These are phyloP conservation scores for Portunus trituberculatus DNA, from an alignment of 1,140 invertebrate species.

Conservation along the genomic window DNA sequence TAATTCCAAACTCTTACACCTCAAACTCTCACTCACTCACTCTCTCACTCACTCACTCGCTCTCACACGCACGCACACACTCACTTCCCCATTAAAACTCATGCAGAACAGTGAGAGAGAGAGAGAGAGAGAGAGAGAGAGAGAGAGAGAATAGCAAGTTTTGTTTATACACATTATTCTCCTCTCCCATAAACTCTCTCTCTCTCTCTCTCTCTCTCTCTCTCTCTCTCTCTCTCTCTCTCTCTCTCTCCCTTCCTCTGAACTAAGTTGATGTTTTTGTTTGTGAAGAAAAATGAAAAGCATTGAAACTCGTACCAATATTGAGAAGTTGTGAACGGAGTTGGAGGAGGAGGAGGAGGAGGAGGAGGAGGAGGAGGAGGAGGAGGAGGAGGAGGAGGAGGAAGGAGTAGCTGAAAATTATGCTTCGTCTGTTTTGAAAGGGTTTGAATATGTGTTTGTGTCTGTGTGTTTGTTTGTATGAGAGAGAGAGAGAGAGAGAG, in stretches of 20 bases:
- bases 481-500: too few species aligned
- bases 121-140: constrained; percentile 47
- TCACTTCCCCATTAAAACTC: background rate
- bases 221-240: constrained; percentile 36
- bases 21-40: background rate
- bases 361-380: too few species aligned
- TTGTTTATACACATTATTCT: background rate
- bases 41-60: background rate
- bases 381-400: too few species aligned
- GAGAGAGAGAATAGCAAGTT: constrained; percentile 31
- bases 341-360: constrained; percentile 23
- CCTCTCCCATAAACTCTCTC: constrained; percentile 9
- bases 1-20: too few species aligned
- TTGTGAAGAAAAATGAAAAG: constrained; percentile 66
- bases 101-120: background rate
- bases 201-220: constrained; percentile 42
- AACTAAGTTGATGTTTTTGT: constrained; percentile 69
- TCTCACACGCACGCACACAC: too few species aligned
- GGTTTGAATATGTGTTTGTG: too few species aligned
- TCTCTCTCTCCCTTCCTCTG: background rate
- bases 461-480: too few species aligned
- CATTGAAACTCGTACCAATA: constrained; percentile 69
- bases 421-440: too few species aligned
- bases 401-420: too few species aligned
- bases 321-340: constrained; percentile 69